Conservation (phyloP, 1,140 invertebrate genomes). For the Vanessa atalanta region DNA sequence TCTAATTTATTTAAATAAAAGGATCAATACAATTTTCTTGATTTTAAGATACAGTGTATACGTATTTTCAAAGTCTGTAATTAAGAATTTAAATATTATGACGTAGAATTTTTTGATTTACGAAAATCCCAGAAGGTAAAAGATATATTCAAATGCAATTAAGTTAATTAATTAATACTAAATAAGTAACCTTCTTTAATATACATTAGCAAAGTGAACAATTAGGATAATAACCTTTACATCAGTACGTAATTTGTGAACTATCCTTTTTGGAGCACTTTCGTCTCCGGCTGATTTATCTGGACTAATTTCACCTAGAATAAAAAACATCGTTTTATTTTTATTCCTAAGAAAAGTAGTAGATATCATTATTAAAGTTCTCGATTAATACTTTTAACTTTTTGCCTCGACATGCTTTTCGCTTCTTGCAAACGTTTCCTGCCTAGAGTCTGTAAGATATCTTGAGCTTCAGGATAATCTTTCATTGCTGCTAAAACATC, state of each 20-base stretch:
- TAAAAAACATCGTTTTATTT: slow-evolving; percentile 37
- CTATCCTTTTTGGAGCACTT: slow-evolving; percentile 87
- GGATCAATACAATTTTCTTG: too few relatives aligned
- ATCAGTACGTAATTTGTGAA: slow-evolving; percentile 90
- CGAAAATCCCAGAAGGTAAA: too few relatives aligned
- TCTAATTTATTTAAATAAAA: too few relatives aligned
- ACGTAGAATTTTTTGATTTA: too few relatives aligned
- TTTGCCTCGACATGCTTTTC: slow-evolving; percentile 72
- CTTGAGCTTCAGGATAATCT: slow-evolving; percentile 97
- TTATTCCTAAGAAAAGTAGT: neutral
- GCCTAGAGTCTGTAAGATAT: slow-evolving; percentile 93
- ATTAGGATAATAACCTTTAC: slow-evolving; percentile 83
- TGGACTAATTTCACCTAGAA: slow-evolving; percentile 87
- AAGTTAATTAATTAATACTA: too few relatives aligned
- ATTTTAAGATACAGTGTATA: too few relatives aligned
- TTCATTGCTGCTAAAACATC: slow-evolving; percentile 97
- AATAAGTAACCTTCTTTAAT: neutral
- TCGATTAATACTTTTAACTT: slow-evolving; percentile 58
- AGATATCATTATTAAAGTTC: neutral
- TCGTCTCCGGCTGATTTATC: slow-evolving; percentile 83
- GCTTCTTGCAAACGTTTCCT: slow-evolving; percentile 93
- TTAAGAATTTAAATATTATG: too few relatives aligned
- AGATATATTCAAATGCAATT: too few relatives aligned
- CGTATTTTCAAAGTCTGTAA: too few relatives aligned
- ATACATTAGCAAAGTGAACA: neutral